Base-by-base conservation (phyloP, 2,797 vertebrate genomes). In the Alcedo quadribrachys region DNA sequence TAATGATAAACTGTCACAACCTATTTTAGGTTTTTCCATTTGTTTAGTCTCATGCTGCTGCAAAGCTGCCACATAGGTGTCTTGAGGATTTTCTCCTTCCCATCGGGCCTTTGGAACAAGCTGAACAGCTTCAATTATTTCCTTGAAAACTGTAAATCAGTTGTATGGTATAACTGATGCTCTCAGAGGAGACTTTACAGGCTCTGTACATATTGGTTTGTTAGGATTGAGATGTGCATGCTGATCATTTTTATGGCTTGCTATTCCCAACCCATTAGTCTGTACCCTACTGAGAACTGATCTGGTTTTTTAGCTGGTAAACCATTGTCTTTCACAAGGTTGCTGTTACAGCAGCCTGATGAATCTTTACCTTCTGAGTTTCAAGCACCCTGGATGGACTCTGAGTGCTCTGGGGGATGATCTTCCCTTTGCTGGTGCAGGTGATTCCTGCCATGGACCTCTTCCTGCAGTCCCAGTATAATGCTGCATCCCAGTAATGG, bases 1-100 rank as follows among this genome's bases (percentile, higher is more conserved):
- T 95, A 89, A 91, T 92, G 94, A 92, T 94, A 81, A 93, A 94
- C 82, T 89, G 91, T 88, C 8, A 0, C 82, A 93, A 93, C 55
- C 74, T 93, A 84, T 96, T 96, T 93, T 95, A 89, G 70, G 28
- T 85, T 92, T 95, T 96, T 96, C 85, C 87, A 81, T 95, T 96
- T 93, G 87, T 94, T 95, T 93, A 96, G 87, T 89, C 91, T 95
- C 87, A 79, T 63, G 60, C 85, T 86, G 67, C 67, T 94, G 70
- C 74, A 77, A 86, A 93, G 67, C 91, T 92, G 85, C 85, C 77
- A 81, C 70, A 67, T 75, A 40, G 15, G 80, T 92, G 54, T 92
- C 76, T 84, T 85, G 78, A 85, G 80, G 74, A 9, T 87, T 93
- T 95, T 92, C 67, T 85, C 18, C 53, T 87, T 91, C 70, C 77